A percentile compares a stretch with the other conserved stretches of the same genome.
phyloP scores from a whole-genome alignment of 1,140 invertebrate genomes.

The Aphis gossypii region DNA sequence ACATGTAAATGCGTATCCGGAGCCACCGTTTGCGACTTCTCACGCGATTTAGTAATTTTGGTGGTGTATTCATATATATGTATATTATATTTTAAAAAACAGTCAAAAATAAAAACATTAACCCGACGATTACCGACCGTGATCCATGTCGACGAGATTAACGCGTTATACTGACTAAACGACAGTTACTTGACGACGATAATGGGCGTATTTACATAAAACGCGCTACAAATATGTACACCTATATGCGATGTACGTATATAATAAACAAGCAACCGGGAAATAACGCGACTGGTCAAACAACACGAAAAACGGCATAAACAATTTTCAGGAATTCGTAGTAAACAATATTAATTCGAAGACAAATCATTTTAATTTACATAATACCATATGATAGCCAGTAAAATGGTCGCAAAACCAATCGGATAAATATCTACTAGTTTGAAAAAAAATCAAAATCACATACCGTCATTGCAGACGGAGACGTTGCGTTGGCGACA shows the following conservation, averaged over 20 bases:
- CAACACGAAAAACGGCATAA: neutral
- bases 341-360: neutral
- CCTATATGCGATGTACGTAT: neutral
- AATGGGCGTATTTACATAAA: slow-evolving; percentile 36
- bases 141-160: slow-evolving; percentile 28
- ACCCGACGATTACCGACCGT: neutral
- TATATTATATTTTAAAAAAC: neutral
- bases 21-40: neutral
- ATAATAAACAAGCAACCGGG: neutral
- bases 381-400: neutral
- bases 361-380: neutral
- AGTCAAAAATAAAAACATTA: neutral
- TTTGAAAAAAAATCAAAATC: neutral
- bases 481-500: neutral
- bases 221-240: neutral
- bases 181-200: slow-evolving; percentile 26
- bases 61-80: neutral
- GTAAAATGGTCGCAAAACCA: neutral
- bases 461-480: neutral
- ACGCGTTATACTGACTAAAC: slow-evolving; percentile 24
- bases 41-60: slow-evolving; percentile 32
- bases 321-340: neutral
- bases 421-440: neutral
- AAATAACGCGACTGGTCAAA: slow-evolving; percentile 19
- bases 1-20: neutral